Evolutionary conservation across 2,797 vertebrate genomes (phyloP).

Genomic region (Vultur gryphus): DNA sequence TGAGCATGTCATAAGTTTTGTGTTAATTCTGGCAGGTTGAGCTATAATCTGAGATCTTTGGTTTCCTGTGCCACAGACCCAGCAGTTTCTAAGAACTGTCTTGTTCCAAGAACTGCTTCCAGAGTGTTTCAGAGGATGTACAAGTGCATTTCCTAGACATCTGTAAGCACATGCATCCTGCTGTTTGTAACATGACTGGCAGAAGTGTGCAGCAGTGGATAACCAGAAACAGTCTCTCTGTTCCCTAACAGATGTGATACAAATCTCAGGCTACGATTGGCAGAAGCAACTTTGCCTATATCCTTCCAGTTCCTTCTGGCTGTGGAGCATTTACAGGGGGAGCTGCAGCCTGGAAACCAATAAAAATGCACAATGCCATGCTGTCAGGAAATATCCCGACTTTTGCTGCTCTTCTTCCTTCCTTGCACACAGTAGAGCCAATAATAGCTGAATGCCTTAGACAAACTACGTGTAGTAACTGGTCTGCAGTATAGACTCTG

Average conservation of each 20-base stretch:
- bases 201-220: background rate
- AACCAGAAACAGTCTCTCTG: background rate
- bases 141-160: background rate
- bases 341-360: background rate
- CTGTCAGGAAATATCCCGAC: background rate
- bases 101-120: background rate
- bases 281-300: background rate
- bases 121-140: background rate
- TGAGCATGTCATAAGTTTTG: rapidly evolving
- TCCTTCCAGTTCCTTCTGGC: background rate
- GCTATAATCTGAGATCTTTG: background rate
- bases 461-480: background rate
- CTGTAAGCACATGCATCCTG: background rate
- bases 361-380: background rate
- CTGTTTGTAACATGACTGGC: background rate
- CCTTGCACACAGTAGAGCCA: background rate
- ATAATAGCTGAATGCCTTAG: background rate
- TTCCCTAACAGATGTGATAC: background rate
- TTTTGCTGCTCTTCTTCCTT: background rate
- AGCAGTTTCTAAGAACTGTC: background rate
- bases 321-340: background rate
- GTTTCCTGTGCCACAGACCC: background rate
- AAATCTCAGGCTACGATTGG: background rate
- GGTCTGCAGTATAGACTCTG: background rate
- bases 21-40: background rate